phyloP scores from a whole-genome alignment of 2,113 vertebrate species.

The Gulo gulo region DNA sequence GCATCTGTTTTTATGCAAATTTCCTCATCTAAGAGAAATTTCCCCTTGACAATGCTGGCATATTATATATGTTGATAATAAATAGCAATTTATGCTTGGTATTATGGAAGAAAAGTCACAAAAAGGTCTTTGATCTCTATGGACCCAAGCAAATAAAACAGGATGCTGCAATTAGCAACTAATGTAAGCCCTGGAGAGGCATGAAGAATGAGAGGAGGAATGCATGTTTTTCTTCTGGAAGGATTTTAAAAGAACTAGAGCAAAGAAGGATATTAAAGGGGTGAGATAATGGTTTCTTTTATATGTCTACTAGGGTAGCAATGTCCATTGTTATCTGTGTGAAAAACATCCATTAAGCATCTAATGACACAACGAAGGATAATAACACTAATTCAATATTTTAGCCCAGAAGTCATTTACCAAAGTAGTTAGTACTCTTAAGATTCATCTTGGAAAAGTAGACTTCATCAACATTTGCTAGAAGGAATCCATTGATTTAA shows the following conservation, averaged over 20 bases:
- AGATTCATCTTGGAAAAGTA: constrained; percentile 34
- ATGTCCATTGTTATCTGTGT: constrained; percentile 34
- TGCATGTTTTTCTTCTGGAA: background rate
- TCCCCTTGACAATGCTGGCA: constrained; percentile 46
- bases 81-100: constrained; percentile 38
- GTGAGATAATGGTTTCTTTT: constrained; percentile 48
- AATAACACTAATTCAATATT: constrained; percentile 60
- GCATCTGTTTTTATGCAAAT: constrained; percentile 55
- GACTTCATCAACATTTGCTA: background rate
- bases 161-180: constrained; percentile 42
- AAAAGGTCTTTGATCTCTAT: constrained; percentile 8
- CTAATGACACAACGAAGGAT: constrained; percentile 25
- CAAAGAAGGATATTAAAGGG: constrained; percentile 42
- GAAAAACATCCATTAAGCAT: constrained; percentile 47
- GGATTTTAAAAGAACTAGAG: constrained; percentile 24
- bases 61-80: constrained; percentile 52
- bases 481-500: background rate
- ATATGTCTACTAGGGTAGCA: constrained; percentile 20
- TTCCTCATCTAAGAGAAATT: constrained; percentile 21
- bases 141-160: constrained; percentile 39
- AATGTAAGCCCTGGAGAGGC: background rate
- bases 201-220: background rate
- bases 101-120: constrained; percentile 24
- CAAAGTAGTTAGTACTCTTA: background rate
- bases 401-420: constrained; percentile 42